phyloP scores from a whole-genome alignment of 2,113 vertebrate genomes.

The Macquaria ambigua region DNA sequence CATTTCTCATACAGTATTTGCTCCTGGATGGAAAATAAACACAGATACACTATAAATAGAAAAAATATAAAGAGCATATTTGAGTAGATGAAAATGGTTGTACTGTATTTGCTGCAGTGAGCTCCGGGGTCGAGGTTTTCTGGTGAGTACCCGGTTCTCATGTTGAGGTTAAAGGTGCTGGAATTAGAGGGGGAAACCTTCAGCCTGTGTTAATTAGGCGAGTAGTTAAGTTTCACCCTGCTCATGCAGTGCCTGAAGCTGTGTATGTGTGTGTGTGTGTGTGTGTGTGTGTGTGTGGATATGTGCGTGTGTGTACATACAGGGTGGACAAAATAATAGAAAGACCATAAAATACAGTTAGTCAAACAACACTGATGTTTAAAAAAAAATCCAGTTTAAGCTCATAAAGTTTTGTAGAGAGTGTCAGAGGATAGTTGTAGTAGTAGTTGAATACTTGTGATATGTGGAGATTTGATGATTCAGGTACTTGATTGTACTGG shows the following conservation, averaged over 20 bases:
- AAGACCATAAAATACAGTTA: not conserved
- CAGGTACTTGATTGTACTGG: no score
- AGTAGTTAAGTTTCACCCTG: slow-evolving; percentile 62
- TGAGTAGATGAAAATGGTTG: not conserved
- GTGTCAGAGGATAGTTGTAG: no score
- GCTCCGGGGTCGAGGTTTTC: not conserved
- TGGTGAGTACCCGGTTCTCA: slow-evolving; percentile 20
- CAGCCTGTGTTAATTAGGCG: slow-evolving; percentile 68
- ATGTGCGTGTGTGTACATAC: not conserved
- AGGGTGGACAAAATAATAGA: not conserved
- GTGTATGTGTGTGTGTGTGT: slow-evolving; percentile 14
- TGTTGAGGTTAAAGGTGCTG: slow-evolving; percentile 70
- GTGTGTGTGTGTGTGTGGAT: slow-evolving; percentile 10
- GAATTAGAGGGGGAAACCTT: slow-evolving; percentile 68
- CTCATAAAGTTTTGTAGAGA: no score
- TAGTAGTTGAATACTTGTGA: no score
- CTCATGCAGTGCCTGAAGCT: slow-evolving; percentile 41
- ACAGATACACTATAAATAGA: slow-evolving; percentile 4
- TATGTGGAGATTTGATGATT: no score
- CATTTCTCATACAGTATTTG: not conserved
- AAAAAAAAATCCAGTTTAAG: not conserved
- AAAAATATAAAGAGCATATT: not conserved
- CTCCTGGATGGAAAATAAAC: not conserved
- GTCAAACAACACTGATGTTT: not conserved
- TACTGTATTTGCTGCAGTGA: slow-evolving; percentile 18